Percentiles rank a stretch among this genome's conserved stretches.
Evolutionary conservation across 2,888 invertebrate genomes (phyloP).

Genomic region (Luperina testacea): DNA sequence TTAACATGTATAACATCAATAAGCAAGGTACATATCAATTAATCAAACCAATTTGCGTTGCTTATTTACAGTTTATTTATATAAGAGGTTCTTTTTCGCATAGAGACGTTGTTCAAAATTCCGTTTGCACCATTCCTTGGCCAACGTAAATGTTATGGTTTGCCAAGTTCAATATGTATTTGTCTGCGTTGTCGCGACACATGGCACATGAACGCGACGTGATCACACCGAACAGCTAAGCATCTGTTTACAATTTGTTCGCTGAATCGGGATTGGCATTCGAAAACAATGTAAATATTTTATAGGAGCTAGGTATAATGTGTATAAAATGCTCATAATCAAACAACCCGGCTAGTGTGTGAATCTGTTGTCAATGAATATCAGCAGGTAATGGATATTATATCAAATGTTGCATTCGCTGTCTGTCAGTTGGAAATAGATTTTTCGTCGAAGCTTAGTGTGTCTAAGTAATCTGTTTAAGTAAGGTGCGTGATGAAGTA

Average conservation of each 20-base stretch:
- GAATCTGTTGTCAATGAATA: constrained; percentile 63
- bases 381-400: constrained; percentile 47
- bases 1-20: constrained; percentile 73
- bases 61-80: constrained; percentile 69
- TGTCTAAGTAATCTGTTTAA: constrained; percentile 60
- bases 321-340: constrained; percentile 71
- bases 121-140: constrained; percentile 73
- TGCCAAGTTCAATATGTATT: constrained; percentile 73
- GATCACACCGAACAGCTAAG: constrained; percentile 56
- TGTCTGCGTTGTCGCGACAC: constrained; percentile 68
- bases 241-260: constrained; percentile 58
- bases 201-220: constrained; percentile 73
- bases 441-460: constrained; percentile 52
- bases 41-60: constrained; percentile 77
- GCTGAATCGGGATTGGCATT: constrained; percentile 65
- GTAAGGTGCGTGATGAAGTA: constrained; percentile 55
- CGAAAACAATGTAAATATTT: constrained; percentile 73
- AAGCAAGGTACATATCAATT: constrained; percentile 87
- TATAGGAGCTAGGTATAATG: constrained; percentile 72
- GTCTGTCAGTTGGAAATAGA: constrained; percentile 54
- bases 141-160: constrained; percentile 69
- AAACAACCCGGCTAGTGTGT: constrained; percentile 61
- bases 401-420: constrained; percentile 50
- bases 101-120: constrained; percentile 87
- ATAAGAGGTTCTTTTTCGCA: constrained; percentile 88